Percentiles rank a stretch among this genome's conserved stretches.
These are phyloP conservation scores for Synergus umbraculus DNA, from an alignment of 2,888 invertebrate species.

Conservation along the genomic window DNA sequence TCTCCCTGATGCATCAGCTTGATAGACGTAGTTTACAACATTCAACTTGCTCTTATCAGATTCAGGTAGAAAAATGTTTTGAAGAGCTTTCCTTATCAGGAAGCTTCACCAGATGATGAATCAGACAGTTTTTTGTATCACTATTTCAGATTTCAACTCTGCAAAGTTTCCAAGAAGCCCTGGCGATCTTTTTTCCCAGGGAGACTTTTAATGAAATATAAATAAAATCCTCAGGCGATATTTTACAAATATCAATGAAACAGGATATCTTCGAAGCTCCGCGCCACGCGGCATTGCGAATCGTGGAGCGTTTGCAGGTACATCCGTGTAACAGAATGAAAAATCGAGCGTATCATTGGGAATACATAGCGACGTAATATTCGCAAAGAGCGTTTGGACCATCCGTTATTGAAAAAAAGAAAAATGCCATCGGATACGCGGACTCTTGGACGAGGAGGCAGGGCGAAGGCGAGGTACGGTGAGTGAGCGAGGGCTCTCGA, in stretches of 20 bases:
- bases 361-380: slow-evolving; percentile 38
- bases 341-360: slow-evolving; percentile 40
- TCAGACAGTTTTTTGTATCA: too few species aligned
- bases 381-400: slow-evolving; percentile 44
- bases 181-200: background rate
- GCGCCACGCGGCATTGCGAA: background rate
- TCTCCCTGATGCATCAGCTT: background rate
- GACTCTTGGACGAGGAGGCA: slow-evolving; percentile 34
- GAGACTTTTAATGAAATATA: background rate
- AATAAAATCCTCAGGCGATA: background rate
- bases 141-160: too few species aligned
- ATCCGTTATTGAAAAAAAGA: slow-evolving; percentile 55
- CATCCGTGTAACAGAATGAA: slow-evolving; percentile 32
- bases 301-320: slow-evolving; percentile 17
- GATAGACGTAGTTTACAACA: slow-evolving; percentile 19
- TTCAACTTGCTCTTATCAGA: background rate
- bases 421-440: slow-evolving; percentile 55
- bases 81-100: background rate
- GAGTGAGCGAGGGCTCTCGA: slow-evolving; percentile 52
- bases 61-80: background rate
- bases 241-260: slow-evolving; percentile 21
- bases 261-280: background rate
- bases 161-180: too few species aligned
- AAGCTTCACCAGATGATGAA: background rate
- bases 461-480: slow-evolving; percentile 43